Conservation (phyloP, 2,888 invertebrate genomes). For the Calliphora vomitoria region DNA sequence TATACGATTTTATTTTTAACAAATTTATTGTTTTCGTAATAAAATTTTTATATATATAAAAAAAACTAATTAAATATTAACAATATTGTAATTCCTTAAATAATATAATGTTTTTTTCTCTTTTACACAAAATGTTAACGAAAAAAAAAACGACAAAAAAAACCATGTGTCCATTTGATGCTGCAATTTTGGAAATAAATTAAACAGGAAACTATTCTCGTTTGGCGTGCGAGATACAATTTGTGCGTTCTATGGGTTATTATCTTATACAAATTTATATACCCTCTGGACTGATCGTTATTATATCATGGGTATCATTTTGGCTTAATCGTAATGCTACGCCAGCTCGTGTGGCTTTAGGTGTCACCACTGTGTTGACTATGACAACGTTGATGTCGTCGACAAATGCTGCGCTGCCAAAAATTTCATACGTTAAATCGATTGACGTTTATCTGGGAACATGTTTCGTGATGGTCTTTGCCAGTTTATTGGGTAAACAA, state of each 20-base stretch:
- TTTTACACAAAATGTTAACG: constrained; percentile 19
- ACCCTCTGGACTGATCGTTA: constrained; percentile 98
- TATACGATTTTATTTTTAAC: constrained; percentile 44
- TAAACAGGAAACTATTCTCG: constrained; percentile 96
- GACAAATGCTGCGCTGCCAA: constrained; percentile 97
- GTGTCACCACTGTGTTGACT: constrained; percentile 97
- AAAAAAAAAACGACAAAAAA: background rate
- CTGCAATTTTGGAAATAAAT: background rate
- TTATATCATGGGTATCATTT: constrained; percentile 98
- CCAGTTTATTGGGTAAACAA: constrained; percentile 95
- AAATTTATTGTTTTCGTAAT: constrained; percentile 21
- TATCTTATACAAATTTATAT: constrained; percentile 99
- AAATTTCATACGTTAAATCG: constrained; percentile 98
- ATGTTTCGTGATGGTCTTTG: constrained; percentile 99
- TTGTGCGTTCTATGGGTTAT: constrained; percentile 99
- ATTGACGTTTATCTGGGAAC: constrained; percentile 99
- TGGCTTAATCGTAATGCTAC: constrained; percentile 98
- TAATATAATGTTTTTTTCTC: constrained; percentile 59
- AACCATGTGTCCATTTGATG: background rate
- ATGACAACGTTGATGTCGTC: constrained; percentile 99
- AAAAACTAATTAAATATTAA: background rate
- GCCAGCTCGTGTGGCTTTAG: constrained; percentile 96
- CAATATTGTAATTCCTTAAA: background rate
- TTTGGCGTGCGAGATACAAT: constrained; percentile 97
- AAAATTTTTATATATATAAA: background rate